Evolutionary conservation across 1,140 invertebrate species (phyloP).

Genomic region (Psilanteris sp.): DNA sequence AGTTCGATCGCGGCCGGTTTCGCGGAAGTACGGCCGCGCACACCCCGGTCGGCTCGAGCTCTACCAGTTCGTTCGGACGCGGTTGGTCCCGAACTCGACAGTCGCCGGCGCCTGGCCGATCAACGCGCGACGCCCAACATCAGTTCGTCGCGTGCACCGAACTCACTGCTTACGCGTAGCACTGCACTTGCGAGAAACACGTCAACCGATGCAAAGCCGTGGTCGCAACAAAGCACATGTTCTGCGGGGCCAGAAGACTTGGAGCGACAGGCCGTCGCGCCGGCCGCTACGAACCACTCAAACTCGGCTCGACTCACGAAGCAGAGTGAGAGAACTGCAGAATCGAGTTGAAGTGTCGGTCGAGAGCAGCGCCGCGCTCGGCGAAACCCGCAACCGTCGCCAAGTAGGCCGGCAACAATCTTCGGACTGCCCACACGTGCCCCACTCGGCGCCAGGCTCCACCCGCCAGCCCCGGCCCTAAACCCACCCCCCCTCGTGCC

Average conservation of each 20-base stretch:
- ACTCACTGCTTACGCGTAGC: no score
- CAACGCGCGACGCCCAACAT: no score
- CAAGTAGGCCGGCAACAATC: conserved; percentile 67
- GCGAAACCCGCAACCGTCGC: conserved; percentile 31
- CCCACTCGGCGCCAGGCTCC: conserved; percentile 52
- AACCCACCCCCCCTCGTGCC: no score
- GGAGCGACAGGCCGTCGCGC: conserved; percentile 45
- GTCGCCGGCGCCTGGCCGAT: no score
- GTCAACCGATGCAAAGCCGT: no score
- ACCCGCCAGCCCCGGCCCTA: conserved; percentile 38
- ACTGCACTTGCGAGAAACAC: no score
- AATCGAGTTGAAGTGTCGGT: conserved; percentile 51
- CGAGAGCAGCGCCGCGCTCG: conserved; percentile 66
- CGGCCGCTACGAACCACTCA: conserved; percentile 56
- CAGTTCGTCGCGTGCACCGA: no score
- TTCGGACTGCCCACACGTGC: conserved; percentile 62
- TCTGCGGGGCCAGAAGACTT: conserved; percentile 15
- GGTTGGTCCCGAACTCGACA: no score
- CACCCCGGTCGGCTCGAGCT: no score
- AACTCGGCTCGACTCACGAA: conserved; percentile 70
- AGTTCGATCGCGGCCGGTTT: no score
- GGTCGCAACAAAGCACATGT: conserved; percentile 55
- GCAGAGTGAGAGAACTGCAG: conserved; percentile 73
- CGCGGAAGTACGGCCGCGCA: no score
- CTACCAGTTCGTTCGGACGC: no score